A percentile compares a stretch with the other conserved stretches of the same genome.
Evolutionary conservation across 2,113 vertebrate species (phyloP).

Genomic region (Smithornis capensis): DNA sequence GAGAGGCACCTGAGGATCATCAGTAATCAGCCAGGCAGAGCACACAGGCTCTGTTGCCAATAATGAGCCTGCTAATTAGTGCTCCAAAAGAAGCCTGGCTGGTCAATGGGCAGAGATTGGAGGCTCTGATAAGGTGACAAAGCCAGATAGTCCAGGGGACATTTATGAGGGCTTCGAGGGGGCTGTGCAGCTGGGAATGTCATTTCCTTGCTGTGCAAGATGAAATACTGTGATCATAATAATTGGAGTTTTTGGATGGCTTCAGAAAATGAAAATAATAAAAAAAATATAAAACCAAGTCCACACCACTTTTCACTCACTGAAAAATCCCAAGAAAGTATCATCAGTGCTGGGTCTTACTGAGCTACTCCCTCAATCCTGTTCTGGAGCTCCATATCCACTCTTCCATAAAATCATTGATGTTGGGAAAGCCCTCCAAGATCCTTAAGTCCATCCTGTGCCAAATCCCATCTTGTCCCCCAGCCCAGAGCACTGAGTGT

Average conservation of each 20-base stretch:
- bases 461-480: not conserved
- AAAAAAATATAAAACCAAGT: not conserved
- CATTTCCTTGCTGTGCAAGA: not conserved
- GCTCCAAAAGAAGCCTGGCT: not conserved
- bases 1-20: not conserved
- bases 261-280: not conserved
- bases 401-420: no score
- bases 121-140: not conserved
- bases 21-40: not conserved
- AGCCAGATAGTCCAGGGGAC: not conserved
- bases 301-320: not conserved
- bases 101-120: not conserved
- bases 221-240: not conserved
- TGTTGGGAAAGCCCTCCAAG: not conserved
- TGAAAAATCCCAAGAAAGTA: not conserved
- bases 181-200: not conserved
- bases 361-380: no score
- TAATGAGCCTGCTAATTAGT: constrained; percentile 5
- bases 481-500: not conserved
- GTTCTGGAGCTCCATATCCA: not conserved
- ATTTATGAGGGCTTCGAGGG: not conserved
- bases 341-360: not conserved
- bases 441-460: not conserved
- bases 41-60: not conserved
- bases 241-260: not conserved